Evolutionary conservation across 1,140 invertebrate species (phyloP), one percentile per base, ranked within the genome.

Genomic region (Euwallacea similis): DNA sequence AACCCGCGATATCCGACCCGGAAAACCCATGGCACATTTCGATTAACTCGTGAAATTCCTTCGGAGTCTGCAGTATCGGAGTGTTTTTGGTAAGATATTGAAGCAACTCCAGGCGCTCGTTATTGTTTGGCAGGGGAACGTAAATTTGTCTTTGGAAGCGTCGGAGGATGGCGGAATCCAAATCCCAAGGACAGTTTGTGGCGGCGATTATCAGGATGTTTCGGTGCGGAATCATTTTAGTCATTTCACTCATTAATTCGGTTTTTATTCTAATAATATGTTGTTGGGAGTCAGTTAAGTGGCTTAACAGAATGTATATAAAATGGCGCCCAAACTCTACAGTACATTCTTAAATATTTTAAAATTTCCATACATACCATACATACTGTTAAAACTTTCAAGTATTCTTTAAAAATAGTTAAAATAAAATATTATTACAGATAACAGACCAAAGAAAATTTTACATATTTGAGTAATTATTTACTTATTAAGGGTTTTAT

Each of bases 121-220:
- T 66, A 76, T 68, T 80, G 73, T 87, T 82, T 13, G 88, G 88
- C 15, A 89, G 76, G 6, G 86, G 83, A 55, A 88, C 82, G 74
- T 86, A 87, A 42, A 89, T 84, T 43, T 84, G 80, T 74, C 85
- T 85, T 74, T 88, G 85, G 76, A 88, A 89, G 42, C 88, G 77
- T 71, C 88, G 77, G 33, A 88, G 73, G 73, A 89, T 87, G 8
- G 88, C 88, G 3, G 83, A 75, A 77, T 89, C 88, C 33, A 89
- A 78, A 66, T 88, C 87, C 88, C 88, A 89, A 6, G 88, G 88
- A 79, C 87, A 87, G 79, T 89, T 89, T 11, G 88, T 89, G 7
- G 87, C 87, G 76, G 85, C 85, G 41, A 88, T 76, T 6, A 88
- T 71, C 69, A 88, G 83, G 47, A 85, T 75, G 55, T 80, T 78